Percentiles rank a stretch among this genome's conserved stretches.
phyloP scores from a whole-genome alignment of 2,888 invertebrate genomes.

The Galerucella calmariensis region DNA sequence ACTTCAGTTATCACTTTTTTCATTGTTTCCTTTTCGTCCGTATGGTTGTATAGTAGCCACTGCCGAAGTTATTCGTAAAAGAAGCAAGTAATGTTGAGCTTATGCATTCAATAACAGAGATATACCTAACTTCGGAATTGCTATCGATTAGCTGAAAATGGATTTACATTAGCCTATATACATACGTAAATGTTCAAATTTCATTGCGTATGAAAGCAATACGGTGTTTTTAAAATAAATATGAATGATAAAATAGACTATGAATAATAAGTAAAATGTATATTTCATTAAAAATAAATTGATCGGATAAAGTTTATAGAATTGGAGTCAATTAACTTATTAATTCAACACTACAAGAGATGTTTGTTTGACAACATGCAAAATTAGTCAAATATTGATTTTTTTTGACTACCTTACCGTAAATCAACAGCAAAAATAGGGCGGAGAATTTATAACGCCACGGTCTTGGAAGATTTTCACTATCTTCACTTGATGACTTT shows the following conservation, averaged over 20 bases:
- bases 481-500: no score
- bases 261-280: neutral
- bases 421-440: no score
- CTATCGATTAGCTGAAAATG: conserved; percentile 25
- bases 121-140: conserved; percentile 28
- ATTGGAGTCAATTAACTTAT: neutral
- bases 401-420: no score
- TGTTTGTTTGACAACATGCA: no score
- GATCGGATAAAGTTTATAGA: neutral
- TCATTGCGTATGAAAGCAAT: conserved; percentile 23
- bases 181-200: conserved; percentile 24
- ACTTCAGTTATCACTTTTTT: no score
- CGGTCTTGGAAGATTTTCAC: no score
- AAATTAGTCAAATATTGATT: no score
- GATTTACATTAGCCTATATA: conserved; percentile 45
- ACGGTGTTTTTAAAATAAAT: conserved; percentile 12
- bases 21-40: no score
- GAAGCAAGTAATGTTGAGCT: conserved; percentile 26
- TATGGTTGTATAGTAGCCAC: neutral
- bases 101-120: conserved; percentile 27
- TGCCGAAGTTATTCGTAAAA: neutral
- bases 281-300: neutral
- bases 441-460: no score
- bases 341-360: no score
- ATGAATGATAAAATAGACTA: neutral